Conservation (phyloP, 2,113 vertebrate genomes). For the Varanus salvator region DNA sequence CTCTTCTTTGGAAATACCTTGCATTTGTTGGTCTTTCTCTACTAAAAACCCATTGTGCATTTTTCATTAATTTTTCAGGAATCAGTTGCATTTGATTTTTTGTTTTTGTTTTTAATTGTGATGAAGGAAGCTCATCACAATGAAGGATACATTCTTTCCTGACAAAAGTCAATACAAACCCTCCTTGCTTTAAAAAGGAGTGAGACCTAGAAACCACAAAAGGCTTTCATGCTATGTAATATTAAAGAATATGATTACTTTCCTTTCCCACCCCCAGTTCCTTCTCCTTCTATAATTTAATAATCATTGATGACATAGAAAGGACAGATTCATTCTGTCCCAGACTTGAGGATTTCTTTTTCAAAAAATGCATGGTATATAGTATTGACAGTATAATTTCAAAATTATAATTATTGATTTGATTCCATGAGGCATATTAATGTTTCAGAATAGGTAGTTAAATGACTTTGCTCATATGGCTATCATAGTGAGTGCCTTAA, state of each 20-base stretch:
- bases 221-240: conserved; percentile 26
- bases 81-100: background rate
- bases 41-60: background rate
- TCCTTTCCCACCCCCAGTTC: background rate
- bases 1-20: background rate
- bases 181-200: background rate
- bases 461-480: background rate
- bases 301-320: background rate
- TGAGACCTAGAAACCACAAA: conserved; percentile 12
- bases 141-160: background rate
- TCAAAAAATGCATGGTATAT: background rate
- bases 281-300: background rate
- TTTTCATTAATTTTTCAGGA: conserved; percentile 25
- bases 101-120: no score
- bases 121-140: background rate
- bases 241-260: conserved; percentile 17
- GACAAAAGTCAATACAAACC: conserved; percentile 10
- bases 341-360: background rate
- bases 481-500: background rate
- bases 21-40: background rate
- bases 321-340: background rate
- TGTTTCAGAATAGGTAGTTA: background rate
- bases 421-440: background rate
- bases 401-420: background rate
- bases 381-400: background rate